A percentile compares a stretch with the other conserved stretches of the same genome.
phyloP scores from a whole-genome alignment of 1,140 invertebrate genomes.

The Trichogramma pretiosum region DNA sequence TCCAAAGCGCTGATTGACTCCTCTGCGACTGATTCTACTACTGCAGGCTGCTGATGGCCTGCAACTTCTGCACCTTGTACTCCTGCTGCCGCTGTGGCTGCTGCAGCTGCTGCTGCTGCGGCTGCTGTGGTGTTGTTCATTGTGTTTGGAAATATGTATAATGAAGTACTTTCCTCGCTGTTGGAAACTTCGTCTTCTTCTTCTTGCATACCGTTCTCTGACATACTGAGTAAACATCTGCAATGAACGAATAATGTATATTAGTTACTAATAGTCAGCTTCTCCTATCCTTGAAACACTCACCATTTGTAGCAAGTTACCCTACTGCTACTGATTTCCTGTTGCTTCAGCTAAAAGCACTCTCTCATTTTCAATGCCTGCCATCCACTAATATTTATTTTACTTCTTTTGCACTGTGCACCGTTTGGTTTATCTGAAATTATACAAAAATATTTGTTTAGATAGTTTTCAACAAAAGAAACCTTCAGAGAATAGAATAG shows the following conservation, averaged over 20 bases:
- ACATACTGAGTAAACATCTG: slow-evolving; percentile 45
- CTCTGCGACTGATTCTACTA: slow-evolving; percentile 23
- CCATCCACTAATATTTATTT: no score
- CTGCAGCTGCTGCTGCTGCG: slow-evolving; percentile 9
- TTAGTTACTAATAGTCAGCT: not conserved
- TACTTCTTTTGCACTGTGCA: no score
- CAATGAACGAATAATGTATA: slow-evolving; percentile 1
- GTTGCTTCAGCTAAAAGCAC: no score
- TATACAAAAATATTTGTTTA: no score
- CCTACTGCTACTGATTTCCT: no score
- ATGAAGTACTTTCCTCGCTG: slow-evolving; percentile 28
- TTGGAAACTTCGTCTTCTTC: slow-evolving; percentile 31
- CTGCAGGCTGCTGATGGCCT: no score
- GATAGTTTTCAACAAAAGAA: no score
- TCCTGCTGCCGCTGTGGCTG: slow-evolving; percentile 5
- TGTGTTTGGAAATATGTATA: slow-evolving; percentile 39
- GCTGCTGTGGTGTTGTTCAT: slow-evolving; percentile 1
- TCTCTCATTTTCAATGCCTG: no score
- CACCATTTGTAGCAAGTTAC: no score
- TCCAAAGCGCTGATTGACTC: slow-evolving; percentile 15
- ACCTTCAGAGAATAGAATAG: no score
- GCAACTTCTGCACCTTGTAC: not conserved
- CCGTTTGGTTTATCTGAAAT: no score
- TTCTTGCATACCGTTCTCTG: slow-evolving; percentile 33
- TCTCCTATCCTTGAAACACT: no score